These are phyloP conservation scores for Arrhopalites spinosus DNA, from an alignment of 2,888 invertebrate genomes.

Conservation along the genomic window DNA sequence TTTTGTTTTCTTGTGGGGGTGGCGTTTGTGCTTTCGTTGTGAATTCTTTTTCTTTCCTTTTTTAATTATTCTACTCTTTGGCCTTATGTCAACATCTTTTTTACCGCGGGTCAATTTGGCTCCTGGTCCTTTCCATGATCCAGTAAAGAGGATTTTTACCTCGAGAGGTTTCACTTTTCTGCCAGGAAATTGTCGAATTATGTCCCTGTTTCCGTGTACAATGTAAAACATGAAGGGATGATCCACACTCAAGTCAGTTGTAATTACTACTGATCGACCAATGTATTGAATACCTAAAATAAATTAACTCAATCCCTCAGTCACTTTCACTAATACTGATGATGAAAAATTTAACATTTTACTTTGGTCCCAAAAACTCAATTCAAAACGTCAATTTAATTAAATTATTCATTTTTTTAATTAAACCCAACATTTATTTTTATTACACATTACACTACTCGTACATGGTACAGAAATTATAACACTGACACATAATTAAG, in stretches of 20 bases:
- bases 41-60: too few species aligned
- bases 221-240: constrained; percentile 24
- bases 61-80: not conserved
- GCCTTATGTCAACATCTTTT: too few species aligned
- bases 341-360: not conserved
- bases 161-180: not conserved
- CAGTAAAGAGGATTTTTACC: constrained; percentile 11
- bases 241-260: constrained; percentile 10
- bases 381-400: too few species aligned
- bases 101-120: too few species aligned
- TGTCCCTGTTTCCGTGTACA: not conserved
- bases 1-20: too few species aligned
- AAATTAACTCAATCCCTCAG: too few species aligned
- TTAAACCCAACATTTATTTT: not conserved
- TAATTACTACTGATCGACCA: constrained; percentile 9
- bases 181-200: not conserved
- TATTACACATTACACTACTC: not conserved
- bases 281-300: not conserved
- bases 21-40: too few species aligned
- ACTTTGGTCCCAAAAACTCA: too few species aligned
- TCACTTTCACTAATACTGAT: not conserved
- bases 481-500: too few species aligned
- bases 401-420: not conserved
- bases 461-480: not conserved
- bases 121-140: not conserved